A percentile compares a stretch with the other conserved stretches of the same genome.
Conservation (phyloP, 35 echinoderm and acorn worm species). For the Anneissia japonica region DNA sequence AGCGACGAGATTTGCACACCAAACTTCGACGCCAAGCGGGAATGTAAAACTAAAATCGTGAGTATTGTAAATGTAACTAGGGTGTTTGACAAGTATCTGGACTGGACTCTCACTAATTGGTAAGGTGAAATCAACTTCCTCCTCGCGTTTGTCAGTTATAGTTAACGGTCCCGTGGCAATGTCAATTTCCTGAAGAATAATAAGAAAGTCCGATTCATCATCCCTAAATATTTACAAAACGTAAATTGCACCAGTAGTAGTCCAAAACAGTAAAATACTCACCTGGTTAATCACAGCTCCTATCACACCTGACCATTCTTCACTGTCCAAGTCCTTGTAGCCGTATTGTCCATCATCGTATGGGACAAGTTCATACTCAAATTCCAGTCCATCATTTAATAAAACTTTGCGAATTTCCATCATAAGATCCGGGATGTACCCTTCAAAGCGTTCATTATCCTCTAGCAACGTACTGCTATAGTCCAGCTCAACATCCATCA, state of each 20-base stretch:
- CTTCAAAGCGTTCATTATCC: conserved; percentile 81
- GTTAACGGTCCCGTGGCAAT: conserved; percentile 68
- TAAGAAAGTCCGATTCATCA: background rate
- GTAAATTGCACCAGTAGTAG: too few species aligned
- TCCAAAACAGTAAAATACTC: background rate
- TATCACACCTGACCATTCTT: conserved; percentile 79
- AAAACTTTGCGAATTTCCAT: conserved; percentile 56
- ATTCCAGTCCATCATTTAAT: conserved; percentile 46
- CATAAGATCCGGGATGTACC: conserved; percentile 86
- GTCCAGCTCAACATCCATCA: background rate
- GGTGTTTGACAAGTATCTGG: conserved; percentile 52
- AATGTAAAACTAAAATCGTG: conserved; percentile 59
- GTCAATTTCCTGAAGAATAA: conserved; percentile 72
- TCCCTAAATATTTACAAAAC: too few species aligned
- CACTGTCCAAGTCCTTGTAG: conserved; percentile 46
- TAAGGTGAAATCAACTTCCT: conserved; percentile 61
- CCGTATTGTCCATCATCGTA: conserved; percentile 53
- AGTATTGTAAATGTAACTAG: conserved; percentile 47
- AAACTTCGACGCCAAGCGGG: conserved; percentile 53
- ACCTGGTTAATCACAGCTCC: conserved; percentile 84
- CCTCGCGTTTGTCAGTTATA: conserved; percentile 39
- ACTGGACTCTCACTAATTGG: conserved; percentile 33
- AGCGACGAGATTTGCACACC: conserved; percentile 58
- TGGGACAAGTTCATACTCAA: conserved; percentile 77
- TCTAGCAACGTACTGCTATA: background rate